Evolutionary conservation across 2,888 invertebrate species (phyloP), one percentile per base, ranked within the genome.

Genomic region (Epirrita christyi): DNA sequence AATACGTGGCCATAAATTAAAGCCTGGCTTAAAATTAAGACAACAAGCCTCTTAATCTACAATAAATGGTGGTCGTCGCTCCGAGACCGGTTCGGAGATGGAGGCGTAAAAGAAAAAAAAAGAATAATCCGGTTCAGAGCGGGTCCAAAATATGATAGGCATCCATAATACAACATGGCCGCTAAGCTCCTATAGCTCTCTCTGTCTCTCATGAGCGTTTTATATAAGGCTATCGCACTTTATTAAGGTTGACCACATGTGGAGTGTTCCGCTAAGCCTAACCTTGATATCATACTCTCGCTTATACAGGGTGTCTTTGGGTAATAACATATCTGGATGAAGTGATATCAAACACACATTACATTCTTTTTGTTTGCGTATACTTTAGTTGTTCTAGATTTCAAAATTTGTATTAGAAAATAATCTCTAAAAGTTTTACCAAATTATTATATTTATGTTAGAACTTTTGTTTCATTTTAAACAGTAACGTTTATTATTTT

Each of bases 41-140:
- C 92, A 92, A 92, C 92, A 92, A 91, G 87, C 84, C 90, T 91
- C 87, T 92, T 92, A 92, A 92, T 92, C 92, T 92, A 91, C 89
- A 91, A 92, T 92, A 92, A 91, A 92, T 91, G 91, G 86, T 85
- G 84, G 88, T 85, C 88, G 88, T 85, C 88, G 85, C 83, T 80
- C 80, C 71, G 76, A 84, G 88, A 92, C 90, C 91, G 90, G 91
- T 91, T 91, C 70, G 68, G 81, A 87, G 89, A 86, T 83, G 86
- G 84, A 88, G 88, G 87, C 85, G 86, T 82, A 88, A 89, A 86
- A 81, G 76, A 81, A 83, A 89, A 78, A 89, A 78, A 91, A 89
- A 87, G 83, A 88, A 88, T 88, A 90, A 90, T 88, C 90, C 90
- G 88, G 89, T 88, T 84, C 86, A 74, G 79, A 89, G 86, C 88